phyloP scores from a whole-genome alignment of 2,113 vertebrate species.

The Guaruba guarouba region DNA sequence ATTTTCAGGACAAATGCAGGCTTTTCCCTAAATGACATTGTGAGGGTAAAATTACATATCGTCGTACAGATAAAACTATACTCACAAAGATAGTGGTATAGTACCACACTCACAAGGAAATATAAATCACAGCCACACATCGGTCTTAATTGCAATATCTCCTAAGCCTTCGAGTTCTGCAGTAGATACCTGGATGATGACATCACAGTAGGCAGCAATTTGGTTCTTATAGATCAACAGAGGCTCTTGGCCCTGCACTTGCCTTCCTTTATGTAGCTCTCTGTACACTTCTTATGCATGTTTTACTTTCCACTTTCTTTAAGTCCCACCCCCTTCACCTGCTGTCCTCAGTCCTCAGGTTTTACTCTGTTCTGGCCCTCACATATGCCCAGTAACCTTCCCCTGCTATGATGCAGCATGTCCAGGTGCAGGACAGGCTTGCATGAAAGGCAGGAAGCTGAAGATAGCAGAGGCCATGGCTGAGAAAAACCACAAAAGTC shows the following conservation, averaged over 20 bases:
- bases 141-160: neutral
- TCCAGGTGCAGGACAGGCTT: accelerated
- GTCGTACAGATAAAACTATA: neutral
- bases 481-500: neutral
- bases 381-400: neutral
- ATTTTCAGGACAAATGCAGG: neutral
- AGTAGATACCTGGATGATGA: neutral
- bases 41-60: neutral
- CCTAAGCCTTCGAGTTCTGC: neutral
- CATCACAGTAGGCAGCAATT: neutral
- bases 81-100: neutral
- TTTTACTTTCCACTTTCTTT: neutral
- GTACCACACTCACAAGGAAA: neutral
- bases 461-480: neutral
- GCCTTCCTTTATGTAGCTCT: neutral
- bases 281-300: neutral
- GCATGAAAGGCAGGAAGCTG: neutral
- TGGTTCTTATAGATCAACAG: neutral
- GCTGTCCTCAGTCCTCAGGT: neutral
- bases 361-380: neutral
- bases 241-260: neutral
- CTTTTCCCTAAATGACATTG: neutral
- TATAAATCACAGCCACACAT: neutral
- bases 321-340: neutral
- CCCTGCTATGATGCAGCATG: neutral